phyloP scores from a whole-genome alignment of 2,113 vertebrate genomes.

The Megaceryle torquata region DNA sequence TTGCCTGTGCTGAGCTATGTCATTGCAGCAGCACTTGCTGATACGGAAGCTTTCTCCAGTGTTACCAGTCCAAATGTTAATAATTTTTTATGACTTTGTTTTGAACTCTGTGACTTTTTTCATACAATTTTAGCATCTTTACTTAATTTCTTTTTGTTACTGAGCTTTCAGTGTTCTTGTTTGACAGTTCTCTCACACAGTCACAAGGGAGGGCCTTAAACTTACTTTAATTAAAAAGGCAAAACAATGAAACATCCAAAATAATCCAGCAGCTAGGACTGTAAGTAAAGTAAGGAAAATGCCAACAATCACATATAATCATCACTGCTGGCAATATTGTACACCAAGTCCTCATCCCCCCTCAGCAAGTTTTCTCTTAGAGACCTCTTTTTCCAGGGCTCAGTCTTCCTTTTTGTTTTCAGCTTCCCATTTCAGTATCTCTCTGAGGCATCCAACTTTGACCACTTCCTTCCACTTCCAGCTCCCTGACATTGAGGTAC shows the following conservation, averaged over 20 bases:
- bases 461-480: not conserved
- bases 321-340: fast-evolving
- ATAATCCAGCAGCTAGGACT: not conserved
- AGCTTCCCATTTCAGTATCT: not conserved
- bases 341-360: not conserved
- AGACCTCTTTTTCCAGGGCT: not conserved
- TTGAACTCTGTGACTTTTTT: not conserved
- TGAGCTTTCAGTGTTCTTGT: not conserved
- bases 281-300: not conserved
- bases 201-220: not conserved
- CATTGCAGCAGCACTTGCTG: not conserved
- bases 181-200: not conserved
- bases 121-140: not conserved
- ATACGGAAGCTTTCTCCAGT: not conserved
- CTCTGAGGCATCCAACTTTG: not conserved
- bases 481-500: not conserved
- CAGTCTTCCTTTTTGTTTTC: not conserved
- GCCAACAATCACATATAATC: not conserved
- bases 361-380: fast-evolving
- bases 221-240: not conserved
- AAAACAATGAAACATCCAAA: not conserved
- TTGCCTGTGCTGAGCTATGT: not conserved
- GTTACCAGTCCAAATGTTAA: not conserved
- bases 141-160: conserved; percentile 6
- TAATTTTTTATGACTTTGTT: not conserved